Conservation (phyloP, 1,140 invertebrate species). For the Drosophila aff. region DNA sequence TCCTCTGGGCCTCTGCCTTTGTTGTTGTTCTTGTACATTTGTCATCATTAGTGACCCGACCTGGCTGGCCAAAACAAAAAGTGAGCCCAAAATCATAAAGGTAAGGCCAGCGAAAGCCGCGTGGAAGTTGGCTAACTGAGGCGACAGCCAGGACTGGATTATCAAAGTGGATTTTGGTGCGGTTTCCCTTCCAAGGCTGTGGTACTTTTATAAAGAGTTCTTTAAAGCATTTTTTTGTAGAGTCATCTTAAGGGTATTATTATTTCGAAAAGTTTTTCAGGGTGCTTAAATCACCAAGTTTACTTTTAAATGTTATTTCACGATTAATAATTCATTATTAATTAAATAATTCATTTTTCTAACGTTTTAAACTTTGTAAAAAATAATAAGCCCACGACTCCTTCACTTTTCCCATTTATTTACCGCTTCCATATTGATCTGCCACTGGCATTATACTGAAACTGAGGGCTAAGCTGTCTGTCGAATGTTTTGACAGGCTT, state of each 20-base stretch:
- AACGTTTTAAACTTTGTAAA: too few species aligned
- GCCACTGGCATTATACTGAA: slow-evolving; percentile 14
- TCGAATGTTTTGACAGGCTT: slow-evolving; percentile 55
- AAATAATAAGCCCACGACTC: neutral
- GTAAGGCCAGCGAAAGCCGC: slow-evolving; percentile 11
- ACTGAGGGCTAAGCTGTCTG: slow-evolving; percentile 39
- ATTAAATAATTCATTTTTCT: neutral
- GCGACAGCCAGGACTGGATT: slow-evolving; percentile 35
- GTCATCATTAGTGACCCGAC: slow-evolving; percentile 74
- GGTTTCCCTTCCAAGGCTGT: neutral
- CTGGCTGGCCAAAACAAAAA: slow-evolving; percentile 34
- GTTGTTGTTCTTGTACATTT: slow-evolving; percentile 70
- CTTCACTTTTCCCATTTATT: neutral
- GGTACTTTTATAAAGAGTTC: neutral
- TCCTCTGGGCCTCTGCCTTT: slow-evolving; percentile 18
- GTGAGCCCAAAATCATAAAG: slow-evolving; percentile 29
- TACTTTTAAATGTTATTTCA: too few species aligned
- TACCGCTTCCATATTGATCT: slow-evolving; percentile 11
- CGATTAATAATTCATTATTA: neutral
- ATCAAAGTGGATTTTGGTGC: slow-evolving; percentile 26
- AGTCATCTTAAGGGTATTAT: neutral
- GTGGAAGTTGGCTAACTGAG: slow-evolving; percentile 38
- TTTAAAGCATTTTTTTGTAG: neutral
- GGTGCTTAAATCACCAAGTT: neutral
- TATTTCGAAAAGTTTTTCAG: neutral